phyloP scores from a whole-genome alignment of 2,888 invertebrate species.

The Polietes domitor region DNA sequence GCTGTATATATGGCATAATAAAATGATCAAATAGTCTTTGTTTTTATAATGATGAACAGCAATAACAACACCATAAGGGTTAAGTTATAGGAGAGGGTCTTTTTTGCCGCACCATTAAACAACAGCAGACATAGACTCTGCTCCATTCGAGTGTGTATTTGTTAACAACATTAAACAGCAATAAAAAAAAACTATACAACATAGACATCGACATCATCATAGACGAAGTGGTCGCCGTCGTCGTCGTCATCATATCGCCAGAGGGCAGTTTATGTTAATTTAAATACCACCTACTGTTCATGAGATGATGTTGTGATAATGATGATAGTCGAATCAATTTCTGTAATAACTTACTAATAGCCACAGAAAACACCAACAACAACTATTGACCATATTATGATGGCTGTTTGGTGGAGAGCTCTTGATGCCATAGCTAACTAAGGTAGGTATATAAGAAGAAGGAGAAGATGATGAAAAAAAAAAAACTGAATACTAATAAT shows the following conservation, averaged over 20 bases:
- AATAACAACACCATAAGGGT: background rate
- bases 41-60: background rate
- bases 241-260: conserved; percentile 1
- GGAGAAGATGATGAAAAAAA: background rate
- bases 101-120: background rate
- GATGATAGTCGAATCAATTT: conserved; percentile 59
- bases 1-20: background rate
- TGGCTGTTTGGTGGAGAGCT: background rate
- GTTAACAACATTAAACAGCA: conserved; percentile 22
- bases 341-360: conserved; percentile 59
- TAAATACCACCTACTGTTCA: conserved; percentile 66
- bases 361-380: conserved; percentile 11
- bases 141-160: background rate
- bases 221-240: background rate
- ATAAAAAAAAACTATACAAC: conserved; percentile 30
- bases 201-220: conserved; percentile 41
- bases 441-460: background rate
- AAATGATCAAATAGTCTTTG: conserved; percentile 14
- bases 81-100: background rate
- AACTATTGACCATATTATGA: conserved; percentile 8
- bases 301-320: conserved; percentile 62
- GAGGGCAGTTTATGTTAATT: conserved; percentile 65
- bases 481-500: conserved; percentile 44
- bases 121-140: background rate
- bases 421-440: conserved; percentile 5